These are phyloP conservation scores for Motacilla tschutschensis DNA, from an alignment of 2,113 vertebrate species.

Conservation along the genomic window DNA sequence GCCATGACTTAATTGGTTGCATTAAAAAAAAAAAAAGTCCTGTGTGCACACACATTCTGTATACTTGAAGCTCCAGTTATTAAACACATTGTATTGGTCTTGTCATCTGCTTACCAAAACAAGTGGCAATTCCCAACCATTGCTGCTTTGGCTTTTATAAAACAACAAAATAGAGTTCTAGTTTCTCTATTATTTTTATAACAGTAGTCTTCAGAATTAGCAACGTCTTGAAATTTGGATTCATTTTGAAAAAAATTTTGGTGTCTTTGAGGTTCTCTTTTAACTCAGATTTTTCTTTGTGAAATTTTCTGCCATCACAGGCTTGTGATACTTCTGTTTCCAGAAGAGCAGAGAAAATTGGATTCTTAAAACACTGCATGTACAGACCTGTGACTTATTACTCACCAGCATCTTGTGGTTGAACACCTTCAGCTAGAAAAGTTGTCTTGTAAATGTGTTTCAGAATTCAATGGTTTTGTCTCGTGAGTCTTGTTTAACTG, in stretches of 20 bases:
- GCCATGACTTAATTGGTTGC: background rate
- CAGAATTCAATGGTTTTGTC: background rate
- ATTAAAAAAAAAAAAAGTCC: background rate
- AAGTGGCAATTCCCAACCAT: background rate
- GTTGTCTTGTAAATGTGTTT: background rate
- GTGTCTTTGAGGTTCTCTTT: background rate
- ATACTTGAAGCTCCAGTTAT: background rate
- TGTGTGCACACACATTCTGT: background rate
- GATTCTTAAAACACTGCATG: background rate
- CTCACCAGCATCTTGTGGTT: background rate
- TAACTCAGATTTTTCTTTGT: background rate
- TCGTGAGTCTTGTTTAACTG: slow-evolving; percentile 21
- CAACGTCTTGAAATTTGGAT: background rate
- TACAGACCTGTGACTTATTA: background rate
- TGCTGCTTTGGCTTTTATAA: background rate
- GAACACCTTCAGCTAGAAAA: slow-evolving; percentile 1
- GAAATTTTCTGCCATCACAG: background rate
- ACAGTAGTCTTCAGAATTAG: background rate
- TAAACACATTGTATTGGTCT: background rate
- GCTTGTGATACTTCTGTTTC: background rate
- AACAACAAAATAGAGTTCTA: background rate
- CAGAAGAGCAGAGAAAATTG: background rate
- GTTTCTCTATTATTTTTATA: background rate
- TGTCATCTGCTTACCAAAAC: background rate
- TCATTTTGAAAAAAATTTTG: background rate